phyloP scores from a whole-genome alignment of 2,113 vertebrate species.

The Hippotragus niger region DNA sequence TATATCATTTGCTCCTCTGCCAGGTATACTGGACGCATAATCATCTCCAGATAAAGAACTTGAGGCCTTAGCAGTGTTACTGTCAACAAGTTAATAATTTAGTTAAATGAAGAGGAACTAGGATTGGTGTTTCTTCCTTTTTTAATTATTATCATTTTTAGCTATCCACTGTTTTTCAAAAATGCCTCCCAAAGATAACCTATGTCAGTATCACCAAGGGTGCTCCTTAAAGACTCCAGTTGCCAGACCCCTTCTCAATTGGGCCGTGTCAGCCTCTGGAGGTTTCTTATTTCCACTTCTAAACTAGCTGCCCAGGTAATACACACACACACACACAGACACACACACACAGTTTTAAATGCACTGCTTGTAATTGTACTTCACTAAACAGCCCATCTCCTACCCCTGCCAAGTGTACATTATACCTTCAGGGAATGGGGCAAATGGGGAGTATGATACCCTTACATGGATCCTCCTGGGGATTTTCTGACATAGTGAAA shows the following conservation, averaged over 20 bases:
- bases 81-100: slow-evolving; percentile 21
- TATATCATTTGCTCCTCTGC: slow-evolving; percentile 11
- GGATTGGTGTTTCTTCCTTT: background rate
- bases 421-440: slow-evolving; percentile 3
- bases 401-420: background rate
- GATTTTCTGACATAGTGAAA: slow-evolving; percentile 56
- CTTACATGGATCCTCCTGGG: background rate
- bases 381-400: background rate
- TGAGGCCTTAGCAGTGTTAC: background rate
- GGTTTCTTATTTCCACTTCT: background rate
- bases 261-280: background rate
- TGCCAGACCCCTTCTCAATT: background rate
- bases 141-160: background rate
- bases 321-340: background rate
- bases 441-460: background rate
- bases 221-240: background rate
- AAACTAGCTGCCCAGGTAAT: background rate
- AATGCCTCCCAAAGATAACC: background rate
- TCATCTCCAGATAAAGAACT: slow-evolving; percentile 10
- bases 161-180: background rate
- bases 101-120: background rate
- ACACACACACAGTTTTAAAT: background rate
- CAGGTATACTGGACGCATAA: background rate
- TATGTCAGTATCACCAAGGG: background rate
- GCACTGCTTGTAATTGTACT: background rate